Base-by-base conservation (phyloP, 2,888 invertebrate genomes). In the Melinaea menophilus region DNA sequence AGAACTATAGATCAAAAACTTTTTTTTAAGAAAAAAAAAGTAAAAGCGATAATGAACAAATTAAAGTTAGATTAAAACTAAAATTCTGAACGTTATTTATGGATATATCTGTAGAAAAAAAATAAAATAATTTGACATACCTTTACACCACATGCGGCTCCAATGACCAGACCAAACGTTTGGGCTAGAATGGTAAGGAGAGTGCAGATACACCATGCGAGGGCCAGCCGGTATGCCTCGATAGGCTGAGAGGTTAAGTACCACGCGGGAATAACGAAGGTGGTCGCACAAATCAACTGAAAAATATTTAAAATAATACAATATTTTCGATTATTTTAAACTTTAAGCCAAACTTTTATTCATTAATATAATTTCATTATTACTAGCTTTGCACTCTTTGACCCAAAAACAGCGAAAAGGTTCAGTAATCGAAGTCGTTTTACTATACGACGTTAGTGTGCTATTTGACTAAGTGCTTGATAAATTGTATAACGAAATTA, bases 171-270 rank as follows among this genome's bases (percentile, higher is more conserved):
- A 0, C 96, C 96, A 33, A 95, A 92, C 1, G 94, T 94, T 79
- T 97, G 96, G 0, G 95, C 95, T 9, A 96, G 91, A 11, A 96
- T 91, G 0, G 95, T 93, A 13, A 95, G 91, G 57, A 95, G 87
- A 1, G 93, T 90, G 69, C 94, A 94, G 22, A 96, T 85, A 0
- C 92, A 74, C 92, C 95, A 94, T 51, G 94, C 93, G 79, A 94
- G 85, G 2, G 91, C 84, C 75, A 95, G 92, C 45, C 95, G 88
- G 59, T 89, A 74, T 2, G 82, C 73, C 34, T 95, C 95, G 67
- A 92, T 73, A 0, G 95, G 95, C 75, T 97, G 96, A 0, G 94
- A 94, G 0, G 96, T 96, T 91, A 97, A 91, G 81, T 92, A 95
- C 88, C 96, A 97, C 0, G 95, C 93, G 34, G 95, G 94, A 45